These are phyloP conservation scores for Ranitomeya imitator DNA, from an alignment of 2,113 vertebrate genomes.

Conservation along the genomic window DNA sequence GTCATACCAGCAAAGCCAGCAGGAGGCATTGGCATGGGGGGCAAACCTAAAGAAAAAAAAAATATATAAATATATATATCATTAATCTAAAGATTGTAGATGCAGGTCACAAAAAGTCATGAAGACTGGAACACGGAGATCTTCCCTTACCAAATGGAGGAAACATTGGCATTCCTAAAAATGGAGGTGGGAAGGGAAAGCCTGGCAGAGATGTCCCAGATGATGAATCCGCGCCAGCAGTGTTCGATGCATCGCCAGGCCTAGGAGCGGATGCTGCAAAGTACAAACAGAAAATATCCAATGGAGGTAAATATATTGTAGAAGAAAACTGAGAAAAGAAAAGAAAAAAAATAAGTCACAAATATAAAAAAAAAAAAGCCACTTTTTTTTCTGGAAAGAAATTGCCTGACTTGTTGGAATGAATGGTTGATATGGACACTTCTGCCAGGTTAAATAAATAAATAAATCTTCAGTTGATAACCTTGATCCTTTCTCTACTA, in stretches of 20 bases:
- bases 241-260: slow-evolving; percentile 14
- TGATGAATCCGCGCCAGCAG: not conserved
- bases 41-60: slow-evolving; percentile 72
- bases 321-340: not conserved
- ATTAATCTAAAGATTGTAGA: too few relatives aligned
- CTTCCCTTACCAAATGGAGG: slow-evolving; percentile 82
- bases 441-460: too few relatives aligned
- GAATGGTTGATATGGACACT: too few relatives aligned
- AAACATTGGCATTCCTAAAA: slow-evolving; percentile 88
- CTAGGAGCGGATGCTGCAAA: slow-evolving; percentile 59
- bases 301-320: not conserved
- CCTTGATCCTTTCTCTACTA: too few relatives aligned
- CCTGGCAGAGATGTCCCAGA: slow-evolving; percentile 66
- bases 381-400: not conserved
- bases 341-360: not conserved
- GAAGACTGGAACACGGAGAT: not conserved
- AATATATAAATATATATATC: too few relatives aligned
- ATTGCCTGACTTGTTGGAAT: not conserved
- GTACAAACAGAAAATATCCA: not conserved
- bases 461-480: too few relatives aligned
- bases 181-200: slow-evolving; percentile 88
- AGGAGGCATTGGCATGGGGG: slow-evolving; percentile 89
- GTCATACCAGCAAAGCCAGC: slow-evolving; percentile 86
- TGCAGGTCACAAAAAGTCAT: not conserved
- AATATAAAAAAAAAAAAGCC: not conserved